Evolutionary conservation across 2,113 vertebrate genomes (phyloP).

Genomic region (Leptobrachium leishanense): DNA sequence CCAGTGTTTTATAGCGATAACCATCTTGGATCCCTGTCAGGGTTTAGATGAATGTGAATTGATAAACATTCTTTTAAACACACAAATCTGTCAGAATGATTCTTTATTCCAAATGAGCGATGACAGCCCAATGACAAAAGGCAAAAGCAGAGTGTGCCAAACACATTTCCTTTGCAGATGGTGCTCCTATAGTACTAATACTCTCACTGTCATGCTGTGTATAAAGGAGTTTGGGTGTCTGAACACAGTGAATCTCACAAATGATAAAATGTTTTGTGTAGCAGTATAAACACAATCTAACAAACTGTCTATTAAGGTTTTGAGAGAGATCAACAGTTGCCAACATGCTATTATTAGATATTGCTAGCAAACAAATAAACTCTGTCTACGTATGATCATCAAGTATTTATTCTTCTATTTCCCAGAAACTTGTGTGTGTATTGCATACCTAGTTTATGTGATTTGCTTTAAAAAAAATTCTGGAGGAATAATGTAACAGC

Average conservation of each 20-base stretch:
- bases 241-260: not conserved
- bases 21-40: constrained; percentile 7
- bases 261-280: no score
- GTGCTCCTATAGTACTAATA: not conserved
- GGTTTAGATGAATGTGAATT: not conserved
- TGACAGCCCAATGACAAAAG: constrained; percentile 5
- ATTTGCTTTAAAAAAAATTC: no score
- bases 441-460: no score
- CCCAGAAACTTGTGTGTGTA: no score
- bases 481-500: no score
- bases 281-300: no score
- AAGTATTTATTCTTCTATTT: no score
- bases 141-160: not conserved
- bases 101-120: not conserved
- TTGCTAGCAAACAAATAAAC: no score
- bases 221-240: not conserved
- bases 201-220: constrained; percentile 1
- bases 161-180: constrained; percentile 6
- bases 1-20: not conserved
- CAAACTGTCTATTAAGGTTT: no score
- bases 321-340: no score
- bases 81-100: not conserved
- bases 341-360: no score
- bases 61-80: constrained; percentile 7
- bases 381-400: no score